Percentiles rank a stretch among this genome's conserved stretches.
Conservation (phyloP, 1,140 invertebrate genomes). For the Gryllus bimaculatus region DNA sequence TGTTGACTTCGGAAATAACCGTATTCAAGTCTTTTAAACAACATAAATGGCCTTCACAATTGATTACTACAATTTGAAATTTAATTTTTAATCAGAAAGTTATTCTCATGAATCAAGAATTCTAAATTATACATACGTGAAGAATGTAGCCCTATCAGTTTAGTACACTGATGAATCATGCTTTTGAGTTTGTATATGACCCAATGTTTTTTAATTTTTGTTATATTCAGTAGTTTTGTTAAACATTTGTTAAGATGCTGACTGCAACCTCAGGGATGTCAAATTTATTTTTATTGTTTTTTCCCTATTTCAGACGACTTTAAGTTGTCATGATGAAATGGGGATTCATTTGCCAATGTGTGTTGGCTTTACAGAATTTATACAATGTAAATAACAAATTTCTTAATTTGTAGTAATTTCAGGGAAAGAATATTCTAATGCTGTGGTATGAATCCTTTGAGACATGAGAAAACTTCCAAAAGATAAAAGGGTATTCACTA, state of each 20-base stretch:
- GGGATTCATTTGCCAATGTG: background rate
- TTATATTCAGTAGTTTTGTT: background rate
- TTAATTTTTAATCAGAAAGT: too few relatives aligned
- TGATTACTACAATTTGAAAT: too few relatives aligned
- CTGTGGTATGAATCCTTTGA: background rate
- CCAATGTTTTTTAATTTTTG: background rate
- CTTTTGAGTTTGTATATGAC: too few relatives aligned
- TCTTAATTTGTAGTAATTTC: background rate
- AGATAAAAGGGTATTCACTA: background rate
- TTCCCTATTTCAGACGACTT: background rate
- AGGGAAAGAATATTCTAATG: background rate
- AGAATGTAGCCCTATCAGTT: too few relatives aligned
- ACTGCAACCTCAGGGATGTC: background rate
- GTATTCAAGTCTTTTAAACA: conserved; percentile 44
- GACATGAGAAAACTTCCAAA: too few relatives aligned
- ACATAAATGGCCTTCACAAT: background rate
- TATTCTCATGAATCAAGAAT: too few relatives aligned
- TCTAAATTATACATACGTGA: too few relatives aligned
- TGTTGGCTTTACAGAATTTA: background rate
- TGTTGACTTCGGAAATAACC: conserved; percentile 56
- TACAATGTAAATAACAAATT: background rate
- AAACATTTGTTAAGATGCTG: background rate
- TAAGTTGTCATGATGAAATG: background rate
- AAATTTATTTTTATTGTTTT: background rate
- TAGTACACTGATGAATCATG: too few relatives aligned